Percentiles rank a stretch among this genome's conserved stretches.
Evolutionary conservation across 2,113 vertebrate species (phyloP).

Genomic region (Rhinolophus sinicus): DNA sequence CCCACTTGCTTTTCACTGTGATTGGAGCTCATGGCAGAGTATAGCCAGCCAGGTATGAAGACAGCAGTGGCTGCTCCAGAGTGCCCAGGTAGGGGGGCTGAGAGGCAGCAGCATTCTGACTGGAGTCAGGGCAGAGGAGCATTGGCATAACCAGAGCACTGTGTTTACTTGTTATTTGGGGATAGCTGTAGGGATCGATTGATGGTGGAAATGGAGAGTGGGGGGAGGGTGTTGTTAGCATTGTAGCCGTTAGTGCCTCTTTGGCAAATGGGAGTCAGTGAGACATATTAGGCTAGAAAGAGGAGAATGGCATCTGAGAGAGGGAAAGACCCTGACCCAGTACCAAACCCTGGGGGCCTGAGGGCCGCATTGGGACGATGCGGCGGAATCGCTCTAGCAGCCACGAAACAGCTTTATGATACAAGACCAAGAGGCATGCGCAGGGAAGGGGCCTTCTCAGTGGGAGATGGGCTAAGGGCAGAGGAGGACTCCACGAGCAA

Average conservation of each 20-base stretch:
- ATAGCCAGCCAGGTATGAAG: background rate
- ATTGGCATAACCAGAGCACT: background rate
- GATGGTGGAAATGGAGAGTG: background rate
- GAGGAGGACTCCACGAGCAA: background rate
- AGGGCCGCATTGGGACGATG: background rate
- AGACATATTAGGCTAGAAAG: background rate
- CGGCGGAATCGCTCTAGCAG: background rate
- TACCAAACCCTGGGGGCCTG: background rate
- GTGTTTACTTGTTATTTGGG: background rate
- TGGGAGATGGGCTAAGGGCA: background rate
- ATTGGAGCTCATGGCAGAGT: background rate
- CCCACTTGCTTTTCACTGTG: background rate
- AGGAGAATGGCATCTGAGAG: background rate
- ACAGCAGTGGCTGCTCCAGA: background rate
- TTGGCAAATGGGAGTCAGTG: background rate
- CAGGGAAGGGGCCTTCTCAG: background rate
- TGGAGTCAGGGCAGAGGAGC: background rate
- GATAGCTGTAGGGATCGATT: background rate
- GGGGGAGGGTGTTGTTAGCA: background rate
- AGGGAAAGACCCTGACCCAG: background rate
- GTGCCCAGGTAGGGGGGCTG: fast-evolving
- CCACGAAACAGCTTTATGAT: background rate
- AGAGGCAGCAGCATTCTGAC: background rate
- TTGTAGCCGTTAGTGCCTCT: background rate
- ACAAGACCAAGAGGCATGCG: background rate